phyloP scores from a whole-genome alignment of 1,140 invertebrate genomes.

The Drosophila orena region DNA sequence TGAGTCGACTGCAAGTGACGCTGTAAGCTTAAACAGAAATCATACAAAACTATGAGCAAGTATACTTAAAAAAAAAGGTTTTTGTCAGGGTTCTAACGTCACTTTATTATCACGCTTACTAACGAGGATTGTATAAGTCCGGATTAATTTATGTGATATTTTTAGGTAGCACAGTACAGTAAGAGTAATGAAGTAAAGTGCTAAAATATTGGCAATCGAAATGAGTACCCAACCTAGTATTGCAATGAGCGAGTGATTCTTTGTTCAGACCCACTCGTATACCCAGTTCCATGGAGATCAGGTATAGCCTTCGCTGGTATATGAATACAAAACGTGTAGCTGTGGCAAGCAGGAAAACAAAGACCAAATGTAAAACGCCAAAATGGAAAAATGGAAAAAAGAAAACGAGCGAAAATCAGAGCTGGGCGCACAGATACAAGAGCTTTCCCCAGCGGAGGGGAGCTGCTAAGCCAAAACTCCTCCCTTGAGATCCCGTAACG shows the following conservation, averaged over 20 bases:
- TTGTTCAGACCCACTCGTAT: neutral
- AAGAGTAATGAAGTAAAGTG: neutral
- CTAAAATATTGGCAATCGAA: neutral
- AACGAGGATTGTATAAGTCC: too few species aligned
- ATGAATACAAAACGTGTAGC: constrained; percentile 38
- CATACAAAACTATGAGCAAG: too few species aligned
- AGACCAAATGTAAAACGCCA: constrained; percentile 36
- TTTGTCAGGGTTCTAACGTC: too few species aligned
- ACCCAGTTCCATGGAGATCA: constrained; percentile 6
- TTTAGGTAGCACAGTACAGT: neutral
- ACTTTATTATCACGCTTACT: too few species aligned
- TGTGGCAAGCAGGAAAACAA: constrained; percentile 47
- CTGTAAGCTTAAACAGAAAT: neutral
- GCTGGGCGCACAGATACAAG: constrained; percentile 44
- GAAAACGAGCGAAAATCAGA: constrained; percentile 35
- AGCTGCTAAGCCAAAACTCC: constrained; percentile 39
- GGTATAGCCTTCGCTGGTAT: constrained; percentile 6
- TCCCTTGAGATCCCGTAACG: constrained; percentile 64
- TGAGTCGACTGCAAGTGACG: neutral
- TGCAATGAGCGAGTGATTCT: neutral
- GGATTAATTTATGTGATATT: neutral
- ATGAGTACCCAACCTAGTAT: neutral
- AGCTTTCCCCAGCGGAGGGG: neutral
- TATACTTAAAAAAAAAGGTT: too few species aligned
- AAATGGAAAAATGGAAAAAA: constrained; percentile 14